Conservation (phyloP, 2,113 vertebrate species). For the Mustela lutreola region DNA sequence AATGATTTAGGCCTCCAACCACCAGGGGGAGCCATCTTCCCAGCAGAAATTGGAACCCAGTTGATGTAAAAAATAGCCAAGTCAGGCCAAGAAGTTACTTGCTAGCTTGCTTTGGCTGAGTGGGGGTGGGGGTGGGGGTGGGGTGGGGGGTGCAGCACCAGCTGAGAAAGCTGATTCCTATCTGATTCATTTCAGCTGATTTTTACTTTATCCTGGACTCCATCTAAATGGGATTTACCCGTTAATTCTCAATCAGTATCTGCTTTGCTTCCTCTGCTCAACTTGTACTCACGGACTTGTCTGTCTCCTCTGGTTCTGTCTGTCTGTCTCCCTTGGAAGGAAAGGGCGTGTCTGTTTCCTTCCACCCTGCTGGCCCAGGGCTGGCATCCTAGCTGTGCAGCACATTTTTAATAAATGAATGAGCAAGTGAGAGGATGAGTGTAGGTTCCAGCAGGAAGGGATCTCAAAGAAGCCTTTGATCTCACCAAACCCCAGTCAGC, state of each 20-base stretch:
- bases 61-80: neutral
- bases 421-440: neutral
- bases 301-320: neutral
- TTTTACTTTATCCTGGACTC: neutral
- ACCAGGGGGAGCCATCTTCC: constrained; percentile 56
- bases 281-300: neutral
- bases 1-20: constrained; percentile 69
- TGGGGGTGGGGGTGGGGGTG: neutral
- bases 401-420: neutral
- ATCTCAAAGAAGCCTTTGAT: neutral
- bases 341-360: neutral
- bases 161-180: neutral
- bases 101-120: neutral
- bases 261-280: neutral
- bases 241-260: neutral
- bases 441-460: neutral
- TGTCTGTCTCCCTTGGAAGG: neutral
- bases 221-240: neutral
- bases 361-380: neutral
- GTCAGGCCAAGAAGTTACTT: neutral
- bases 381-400: neutral
- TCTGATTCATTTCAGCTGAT: neutral
- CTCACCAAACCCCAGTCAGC: neutral
- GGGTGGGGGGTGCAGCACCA: too few relatives aligned
- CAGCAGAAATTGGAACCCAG: constrained; percentile 11